Percentiles rank a stretch among this genome's conserved stretches.
These are phyloP conservation scores for Babyrousa celebensis DNA, from an alignment of 2,797 vertebrate species.

Conservation along the genomic window DNA sequence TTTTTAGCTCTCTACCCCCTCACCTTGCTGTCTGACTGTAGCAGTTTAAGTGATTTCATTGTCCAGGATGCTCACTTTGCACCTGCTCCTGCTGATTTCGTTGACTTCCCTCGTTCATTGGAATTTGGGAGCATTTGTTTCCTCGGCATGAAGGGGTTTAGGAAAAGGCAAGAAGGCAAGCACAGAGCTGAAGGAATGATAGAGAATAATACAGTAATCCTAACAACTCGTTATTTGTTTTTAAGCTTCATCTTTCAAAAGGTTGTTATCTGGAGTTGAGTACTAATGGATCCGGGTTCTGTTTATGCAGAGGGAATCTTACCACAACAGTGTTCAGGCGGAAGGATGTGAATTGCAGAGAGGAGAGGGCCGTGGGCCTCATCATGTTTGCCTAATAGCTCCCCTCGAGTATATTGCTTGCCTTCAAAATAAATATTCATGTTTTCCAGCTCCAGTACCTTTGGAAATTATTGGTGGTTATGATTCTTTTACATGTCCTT, in stretches of 20 bases:
- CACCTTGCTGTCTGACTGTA: not conserved
- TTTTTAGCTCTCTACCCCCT: not conserved
- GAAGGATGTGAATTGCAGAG: conserved; percentile 82
- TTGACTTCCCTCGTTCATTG: not conserved
- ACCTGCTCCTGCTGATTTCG: not conserved
- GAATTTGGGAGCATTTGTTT: conserved; percentile 12
- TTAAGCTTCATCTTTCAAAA: conserved; percentile 78
- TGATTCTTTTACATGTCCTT: conserved; percentile 68
- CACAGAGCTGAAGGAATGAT: conserved; percentile 53
- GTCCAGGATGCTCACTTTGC: not conserved
- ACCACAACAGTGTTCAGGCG: conserved; percentile 63
- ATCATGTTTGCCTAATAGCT: conserved; percentile 85
- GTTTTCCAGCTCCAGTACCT: conserved; percentile 69
- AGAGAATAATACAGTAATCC: conserved; percentile 64
- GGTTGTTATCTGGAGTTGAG: conserved; percentile 75
- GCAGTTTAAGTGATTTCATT: conserved; percentile 12
- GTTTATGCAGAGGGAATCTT: conserved; percentile 76
- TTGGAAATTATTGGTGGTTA: conserved; percentile 71
- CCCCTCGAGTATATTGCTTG: conserved; percentile 73
- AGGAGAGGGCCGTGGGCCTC: conserved; percentile 72
- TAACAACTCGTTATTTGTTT: conserved; percentile 79
- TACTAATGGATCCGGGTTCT: conserved; percentile 73
- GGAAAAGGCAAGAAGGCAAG: conserved; percentile 20
- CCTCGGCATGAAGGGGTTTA: not conserved
- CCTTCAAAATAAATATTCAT: conserved; percentile 81